Evolutionary conservation across 2,113 vertebrate species (phyloP), one percentile per base, ranked within the genome.

Genomic region (Chitala chitala): DNA sequence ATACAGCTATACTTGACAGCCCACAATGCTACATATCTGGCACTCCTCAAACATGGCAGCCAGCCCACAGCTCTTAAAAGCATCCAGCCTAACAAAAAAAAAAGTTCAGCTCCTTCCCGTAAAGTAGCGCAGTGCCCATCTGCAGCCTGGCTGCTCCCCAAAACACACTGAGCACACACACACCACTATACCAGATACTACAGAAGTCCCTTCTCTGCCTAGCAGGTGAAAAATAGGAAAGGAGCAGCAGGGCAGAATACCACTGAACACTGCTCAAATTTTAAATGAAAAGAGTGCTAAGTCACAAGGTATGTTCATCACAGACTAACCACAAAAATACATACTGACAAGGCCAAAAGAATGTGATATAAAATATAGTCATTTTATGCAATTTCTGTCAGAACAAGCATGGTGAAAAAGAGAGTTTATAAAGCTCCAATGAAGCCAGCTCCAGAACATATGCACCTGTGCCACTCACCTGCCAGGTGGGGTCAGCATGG

Each of bases 401-500:
- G 50, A 36, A 71, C 29, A n/a, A n/a, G n/a, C n/a, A n/a, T n/a
- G n/a, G n/a, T n/a, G n/a, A n/a, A n/a, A n/a, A n/a, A n/a, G n/a
- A n/a, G n/a, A 38, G 22, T 29, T 58, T 15, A 58, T 2, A 72
- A 58, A 72, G 4, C 33, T 10, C 8, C 20, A 38, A n/a, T n/a
- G n/a, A n/a, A n/a, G n/a, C n/a, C n/a, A n/a, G n/a, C n/a, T n/a
- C 36, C 7, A 20, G 48, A 10, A 50, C 4, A 9, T 13, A 24
- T 24, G 42, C 22, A 42, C 26, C 24, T 22, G 13, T 38, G 1
- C 20, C 72, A 50, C 84, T 76, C 90, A 93, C 92, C 91, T 93
- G 92, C 92, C 92, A 93, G 78, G 91, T 93, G 75, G 91, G 91
- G 53, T 93, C 91, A 0, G 92, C 92, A 0, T 93, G 91, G 48